These are phyloP conservation scores for Panagrolaimus sp. DNA, from an alignment of 1,140 invertebrate genomes.

Conservation along the genomic window DNA sequence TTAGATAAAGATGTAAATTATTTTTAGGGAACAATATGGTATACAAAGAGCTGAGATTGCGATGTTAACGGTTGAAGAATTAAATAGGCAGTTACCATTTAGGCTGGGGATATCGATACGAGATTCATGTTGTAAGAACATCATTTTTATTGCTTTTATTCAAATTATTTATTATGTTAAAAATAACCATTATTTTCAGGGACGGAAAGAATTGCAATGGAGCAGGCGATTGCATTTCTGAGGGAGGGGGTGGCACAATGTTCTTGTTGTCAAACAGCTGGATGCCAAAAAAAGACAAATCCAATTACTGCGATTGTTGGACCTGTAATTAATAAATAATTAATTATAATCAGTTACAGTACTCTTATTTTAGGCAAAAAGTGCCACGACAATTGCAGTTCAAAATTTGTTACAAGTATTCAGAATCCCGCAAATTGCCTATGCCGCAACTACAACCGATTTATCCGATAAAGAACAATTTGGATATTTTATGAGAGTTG, in stretches of 20 bases:
- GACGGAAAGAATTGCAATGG: slow-evolving; percentile 72
- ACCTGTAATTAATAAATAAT: too few species aligned
- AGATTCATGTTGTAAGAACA: slow-evolving; percentile 69
- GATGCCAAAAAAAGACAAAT: slow-evolving; percentile 54
- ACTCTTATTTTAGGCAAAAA: too few species aligned
- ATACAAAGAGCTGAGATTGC: slow-evolving; percentile 74
- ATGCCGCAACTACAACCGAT: slow-evolving; percentile 73
- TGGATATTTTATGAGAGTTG: slow-evolving; percentile 74
- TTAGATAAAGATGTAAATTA: too few species aligned
- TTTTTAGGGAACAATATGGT: slow-evolving; percentile 70
- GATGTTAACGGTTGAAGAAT: slow-evolving; percentile 64
- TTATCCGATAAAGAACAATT: slow-evolving; percentile 74
- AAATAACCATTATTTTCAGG: too few species aligned
- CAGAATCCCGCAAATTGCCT: slow-evolving; percentile 75
- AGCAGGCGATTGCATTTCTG: slow-evolving; percentile 64
- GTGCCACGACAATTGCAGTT: slow-evolving; percentile 63
- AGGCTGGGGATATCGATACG: slow-evolving; percentile 72
- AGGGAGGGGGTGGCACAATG: slow-evolving; percentile 54
- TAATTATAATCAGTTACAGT: too few species aligned
- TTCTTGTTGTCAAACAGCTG: slow-evolving; percentile 58
- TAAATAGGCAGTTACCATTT: slow-evolving; percentile 66
- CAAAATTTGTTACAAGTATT: slow-evolving; percentile 75
- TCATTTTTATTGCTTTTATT: too few species aligned
- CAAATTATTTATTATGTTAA: too few species aligned
- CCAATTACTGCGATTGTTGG: slow-evolving; percentile 52